A percentile compares a stretch with the other conserved stretches of the same genome.
Conservation (phyloP, 2,113 vertebrate genomes). For the Saimiri boliviensis region DNA sequence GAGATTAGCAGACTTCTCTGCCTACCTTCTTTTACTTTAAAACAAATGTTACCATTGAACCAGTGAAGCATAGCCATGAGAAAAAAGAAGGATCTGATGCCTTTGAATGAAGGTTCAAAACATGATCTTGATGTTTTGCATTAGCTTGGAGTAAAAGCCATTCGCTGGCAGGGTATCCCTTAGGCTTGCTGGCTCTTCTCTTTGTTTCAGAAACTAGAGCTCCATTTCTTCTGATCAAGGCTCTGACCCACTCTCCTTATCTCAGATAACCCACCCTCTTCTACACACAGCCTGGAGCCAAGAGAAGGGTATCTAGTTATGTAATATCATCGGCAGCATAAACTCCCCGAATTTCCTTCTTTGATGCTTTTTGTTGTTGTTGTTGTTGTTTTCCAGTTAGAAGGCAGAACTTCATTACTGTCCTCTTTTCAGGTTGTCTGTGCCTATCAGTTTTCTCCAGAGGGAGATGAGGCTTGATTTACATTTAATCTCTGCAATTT, state of each 20-base stretch:
- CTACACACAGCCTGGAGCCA: background rate
- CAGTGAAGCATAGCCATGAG: background rate
- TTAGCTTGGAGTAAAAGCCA: background rate
- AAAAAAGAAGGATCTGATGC: background rate
- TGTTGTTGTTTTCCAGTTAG: background rate
- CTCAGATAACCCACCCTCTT: background rate
- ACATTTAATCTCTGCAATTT: conserved; percentile 11
- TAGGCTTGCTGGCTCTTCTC: background rate
- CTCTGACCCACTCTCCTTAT: background rate
- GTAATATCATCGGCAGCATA: background rate
- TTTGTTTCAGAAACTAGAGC: conserved; percentile 1
- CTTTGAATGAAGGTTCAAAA: background rate
- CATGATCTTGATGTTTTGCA: background rate
- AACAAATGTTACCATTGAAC: background rate
- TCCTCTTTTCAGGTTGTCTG: background rate
- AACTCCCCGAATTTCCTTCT: background rate
- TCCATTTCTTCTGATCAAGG: background rate
- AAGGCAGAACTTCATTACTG: background rate
- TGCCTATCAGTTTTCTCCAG: background rate
- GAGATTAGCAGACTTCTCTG: background rate
- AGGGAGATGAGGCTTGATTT: background rate
- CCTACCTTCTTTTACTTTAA: background rate
- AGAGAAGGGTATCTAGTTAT: background rate
- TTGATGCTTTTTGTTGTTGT: background rate
- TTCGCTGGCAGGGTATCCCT: background rate